Evolutionary conservation across 1,140 invertebrate species (phyloP).

Genomic region (Akabosia matsudoensis): DNA sequence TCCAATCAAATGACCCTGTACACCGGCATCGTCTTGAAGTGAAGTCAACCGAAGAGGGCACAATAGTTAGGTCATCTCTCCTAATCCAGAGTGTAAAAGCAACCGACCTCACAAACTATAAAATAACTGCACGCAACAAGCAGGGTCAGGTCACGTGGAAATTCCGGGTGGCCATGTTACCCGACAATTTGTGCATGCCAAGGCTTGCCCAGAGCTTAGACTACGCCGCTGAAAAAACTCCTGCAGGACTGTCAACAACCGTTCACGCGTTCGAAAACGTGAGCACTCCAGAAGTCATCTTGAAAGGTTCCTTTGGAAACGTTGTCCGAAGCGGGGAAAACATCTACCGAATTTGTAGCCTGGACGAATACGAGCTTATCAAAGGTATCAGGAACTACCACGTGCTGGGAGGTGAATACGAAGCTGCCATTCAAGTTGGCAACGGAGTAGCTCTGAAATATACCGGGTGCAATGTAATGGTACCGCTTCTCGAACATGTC

Average conservation of each 20-base stretch:
- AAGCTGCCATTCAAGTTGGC: neutral
- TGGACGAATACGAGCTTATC: neutral
- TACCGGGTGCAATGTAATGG: neutral
- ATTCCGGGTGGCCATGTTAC: slow-evolving; percentile 51
- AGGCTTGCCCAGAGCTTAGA: slow-evolving; percentile 56
- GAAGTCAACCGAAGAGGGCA: slow-evolving; percentile 7
- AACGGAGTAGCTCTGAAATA: neutral
- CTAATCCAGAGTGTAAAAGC: neutral
- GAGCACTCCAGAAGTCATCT: neutral
- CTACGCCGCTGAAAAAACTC: slow-evolving; percentile 69
- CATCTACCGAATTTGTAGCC: neutral
- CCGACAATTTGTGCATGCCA: slow-evolving; percentile 58
- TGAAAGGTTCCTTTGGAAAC: neutral
- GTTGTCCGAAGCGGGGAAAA: neutral
- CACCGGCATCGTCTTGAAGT: slow-evolving; percentile 22
- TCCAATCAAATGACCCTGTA: slow-evolving; percentile 21
- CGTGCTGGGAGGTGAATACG: neutral
- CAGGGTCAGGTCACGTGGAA: slow-evolving; percentile 56
- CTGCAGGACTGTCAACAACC: slow-evolving; percentile 68
- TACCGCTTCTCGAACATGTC: neutral
- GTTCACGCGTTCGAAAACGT: slow-evolving; percentile 34
- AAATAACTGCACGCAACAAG: slow-evolving; percentile 62
- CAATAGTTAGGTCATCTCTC: neutral
- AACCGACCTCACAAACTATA: slow-evolving; percentile 58
- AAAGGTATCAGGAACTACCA: neutral